A percentile compares a stretch with the other conserved stretches of the same genome.
Conservation (phyloP, 2,113 vertebrate species). For the Toxotes chatareus region DNA sequence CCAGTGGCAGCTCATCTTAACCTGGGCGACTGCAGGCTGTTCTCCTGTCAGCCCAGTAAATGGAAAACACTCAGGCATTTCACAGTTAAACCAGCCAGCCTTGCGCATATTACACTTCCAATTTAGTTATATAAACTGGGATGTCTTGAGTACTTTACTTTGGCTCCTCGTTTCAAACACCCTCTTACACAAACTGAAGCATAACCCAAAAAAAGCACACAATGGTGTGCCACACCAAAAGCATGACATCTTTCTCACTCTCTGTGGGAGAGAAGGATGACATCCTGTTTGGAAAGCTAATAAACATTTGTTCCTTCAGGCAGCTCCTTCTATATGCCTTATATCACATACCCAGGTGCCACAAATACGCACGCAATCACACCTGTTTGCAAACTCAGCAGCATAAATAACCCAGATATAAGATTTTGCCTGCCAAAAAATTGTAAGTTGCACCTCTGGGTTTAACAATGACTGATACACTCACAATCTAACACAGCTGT, state of each 20-base stretch:
- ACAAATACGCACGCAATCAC: conserved; percentile 41
- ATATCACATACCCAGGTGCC: conserved; percentile 54
- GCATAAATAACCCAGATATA: conserved; percentile 59
- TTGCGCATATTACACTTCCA: conserved; percentile 65
- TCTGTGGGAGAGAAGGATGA: conserved; percentile 41
- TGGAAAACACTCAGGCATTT: conserved; percentile 64
- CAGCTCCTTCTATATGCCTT: conserved; percentile 64
- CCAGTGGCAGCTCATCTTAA: conserved; percentile 55
- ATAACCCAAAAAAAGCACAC: conserved; percentile 7
- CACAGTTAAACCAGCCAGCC: conserved; percentile 63
- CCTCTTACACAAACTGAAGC: conserved; percentile 26
- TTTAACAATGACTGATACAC: conserved; percentile 56
- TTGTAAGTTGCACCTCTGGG: conserved; percentile 49
- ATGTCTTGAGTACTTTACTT: conserved; percentile 45
- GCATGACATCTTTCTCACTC: conserved; percentile 47
- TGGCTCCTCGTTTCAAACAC: conserved; percentile 22
- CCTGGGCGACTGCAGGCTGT: conserved; percentile 21
- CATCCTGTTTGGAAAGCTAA: conserved; percentile 69
- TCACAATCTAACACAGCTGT: conserved; percentile 47
- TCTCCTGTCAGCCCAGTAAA: conserved; percentile 60
- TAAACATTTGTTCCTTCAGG: conserved; percentile 69
- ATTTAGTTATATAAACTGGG: conserved; percentile 67
- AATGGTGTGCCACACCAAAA: conserved; percentile 24
- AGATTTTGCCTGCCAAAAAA: conserved; percentile 49
- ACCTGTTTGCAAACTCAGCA: conserved; percentile 69